These are phyloP conservation scores for Protophormia terraenovae DNA, from an alignment of 2,888 invertebrate genomes.

Conservation along the genomic window DNA sequence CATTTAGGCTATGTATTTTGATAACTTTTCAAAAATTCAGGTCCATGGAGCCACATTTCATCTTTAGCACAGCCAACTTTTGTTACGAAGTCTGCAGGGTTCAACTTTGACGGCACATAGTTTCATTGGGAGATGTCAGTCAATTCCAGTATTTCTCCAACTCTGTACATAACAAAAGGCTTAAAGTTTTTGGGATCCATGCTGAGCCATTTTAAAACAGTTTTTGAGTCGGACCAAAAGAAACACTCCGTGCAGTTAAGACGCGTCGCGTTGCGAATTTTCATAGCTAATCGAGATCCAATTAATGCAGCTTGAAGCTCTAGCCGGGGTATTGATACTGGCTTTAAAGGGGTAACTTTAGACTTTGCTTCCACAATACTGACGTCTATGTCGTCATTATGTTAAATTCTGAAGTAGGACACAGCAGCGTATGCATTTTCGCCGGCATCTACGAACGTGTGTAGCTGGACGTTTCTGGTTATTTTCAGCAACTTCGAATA, in stretches of 20 bases:
- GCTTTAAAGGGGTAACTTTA: slow-evolving; percentile 48
- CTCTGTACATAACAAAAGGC: too few species aligned
- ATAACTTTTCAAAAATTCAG: slow-evolving; percentile 11
- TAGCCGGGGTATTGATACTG: too few species aligned
- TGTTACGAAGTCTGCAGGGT: too few species aligned
- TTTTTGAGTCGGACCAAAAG: slow-evolving; percentile 61
- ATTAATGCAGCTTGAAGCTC: slow-evolving; percentile 54
- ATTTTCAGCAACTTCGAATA: slow-evolving; percentile 27
- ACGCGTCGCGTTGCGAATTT: background rate
- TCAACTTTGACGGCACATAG: too few species aligned
- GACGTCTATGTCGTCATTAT: background rate
- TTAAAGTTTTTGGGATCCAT: too few species aligned
- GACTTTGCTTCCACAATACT: slow-evolving; percentile 41
- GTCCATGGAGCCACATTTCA: slow-evolving; percentile 52
- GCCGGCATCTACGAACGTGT: slow-evolving; percentile 55
- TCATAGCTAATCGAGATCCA: slow-evolving; percentile 31
- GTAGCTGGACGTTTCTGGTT: too few species aligned
- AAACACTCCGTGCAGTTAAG: background rate
- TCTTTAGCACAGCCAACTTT: too few species aligned
- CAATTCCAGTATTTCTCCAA: too few species aligned
- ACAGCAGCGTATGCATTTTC: slow-evolving; percentile 52
- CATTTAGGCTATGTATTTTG: background rate
- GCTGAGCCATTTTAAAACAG: slow-evolving; percentile 58
- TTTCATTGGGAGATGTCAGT: too few species aligned
- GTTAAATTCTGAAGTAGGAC: slow-evolving; percentile 41